Evolutionary conservation across 2,113 vertebrate genomes (phyloP).

Genomic region (Phrynosoma platyrhinos): DNA sequence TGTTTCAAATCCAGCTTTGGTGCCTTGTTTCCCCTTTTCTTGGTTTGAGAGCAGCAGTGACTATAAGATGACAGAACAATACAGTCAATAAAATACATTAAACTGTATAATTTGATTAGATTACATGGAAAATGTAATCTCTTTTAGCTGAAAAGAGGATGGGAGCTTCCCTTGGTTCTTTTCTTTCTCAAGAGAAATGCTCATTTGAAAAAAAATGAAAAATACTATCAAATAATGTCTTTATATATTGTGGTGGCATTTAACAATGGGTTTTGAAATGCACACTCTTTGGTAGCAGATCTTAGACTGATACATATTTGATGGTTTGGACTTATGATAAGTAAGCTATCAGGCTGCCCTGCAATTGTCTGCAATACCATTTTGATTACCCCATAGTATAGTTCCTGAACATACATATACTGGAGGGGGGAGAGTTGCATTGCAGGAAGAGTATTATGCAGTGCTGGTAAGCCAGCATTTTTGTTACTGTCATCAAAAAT

Average conservation of each 20-base stretch:
- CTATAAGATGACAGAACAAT: conserved; percentile 31
- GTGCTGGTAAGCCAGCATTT: background rate
- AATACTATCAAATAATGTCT: no score
- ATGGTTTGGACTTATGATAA: background rate
- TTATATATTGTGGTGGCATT: background rate
- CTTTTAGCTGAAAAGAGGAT: conserved; percentile 35
- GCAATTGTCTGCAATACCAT: background rate
- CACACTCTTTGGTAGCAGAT: background rate
- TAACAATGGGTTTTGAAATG: background rate
- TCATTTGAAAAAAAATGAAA: no score
- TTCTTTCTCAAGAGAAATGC: conserved; percentile 14
- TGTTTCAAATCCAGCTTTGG: conserved; percentile 5
- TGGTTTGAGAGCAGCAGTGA: no score
- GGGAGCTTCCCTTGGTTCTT: background rate
- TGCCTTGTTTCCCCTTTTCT: no score
- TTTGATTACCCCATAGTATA: background rate
- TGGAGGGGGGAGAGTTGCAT: background rate
- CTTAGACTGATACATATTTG: background rate
- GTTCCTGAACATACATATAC: background rate
- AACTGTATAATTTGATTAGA: conserved; percentile 54
- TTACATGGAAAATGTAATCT: conserved; percentile 50
- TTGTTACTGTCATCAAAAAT: background rate
- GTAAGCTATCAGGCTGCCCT: no score
- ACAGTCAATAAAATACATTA: conserved; percentile 39
- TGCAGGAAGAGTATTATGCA: background rate